Evolutionary conservation across 2,888 invertebrate genomes (phyloP).

Genomic region (Drosophila stalkeri): DNA sequence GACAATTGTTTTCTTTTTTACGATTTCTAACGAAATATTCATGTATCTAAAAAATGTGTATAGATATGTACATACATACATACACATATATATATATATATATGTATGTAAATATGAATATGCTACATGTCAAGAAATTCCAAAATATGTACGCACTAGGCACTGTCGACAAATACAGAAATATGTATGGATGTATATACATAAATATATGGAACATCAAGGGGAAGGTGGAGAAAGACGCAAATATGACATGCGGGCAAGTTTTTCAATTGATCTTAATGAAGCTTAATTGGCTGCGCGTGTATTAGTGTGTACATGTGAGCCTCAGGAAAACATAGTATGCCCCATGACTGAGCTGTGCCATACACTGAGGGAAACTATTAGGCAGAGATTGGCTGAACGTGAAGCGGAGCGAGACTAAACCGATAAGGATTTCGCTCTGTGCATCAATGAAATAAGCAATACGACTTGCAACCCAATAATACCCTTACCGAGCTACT

Average conservation of each 20-base stretch:
- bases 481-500: background rate
- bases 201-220: background rate
- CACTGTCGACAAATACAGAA: constrained; percentile 28
- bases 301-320: constrained; percentile 72
- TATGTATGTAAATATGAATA: constrained; percentile 14
- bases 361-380: constrained; percentile 46
- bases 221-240: constrained; percentile 19
- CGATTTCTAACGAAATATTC: background rate
- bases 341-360: constrained; percentile 41
- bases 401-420: no score
- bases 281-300: constrained; percentile 83
- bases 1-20: constrained; percentile 1
- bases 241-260: constrained; percentile 82
- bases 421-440: constrained; percentile 1
- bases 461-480: background rate
- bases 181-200: background rate
- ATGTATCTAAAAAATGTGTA: background rate
- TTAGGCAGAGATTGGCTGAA: background rate
- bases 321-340: constrained; percentile 31
- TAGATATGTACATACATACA: background rate
- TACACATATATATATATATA: background rate
- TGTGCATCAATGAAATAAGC: constrained; percentile 2
- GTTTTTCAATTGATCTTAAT: constrained; percentile 85
- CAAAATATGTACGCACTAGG: constrained; percentile 61
- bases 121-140: constrained; percentile 50